Conservation (phyloP, 2,797 vertebrate genomes). For the Phoeniculus purpureus region DNA sequence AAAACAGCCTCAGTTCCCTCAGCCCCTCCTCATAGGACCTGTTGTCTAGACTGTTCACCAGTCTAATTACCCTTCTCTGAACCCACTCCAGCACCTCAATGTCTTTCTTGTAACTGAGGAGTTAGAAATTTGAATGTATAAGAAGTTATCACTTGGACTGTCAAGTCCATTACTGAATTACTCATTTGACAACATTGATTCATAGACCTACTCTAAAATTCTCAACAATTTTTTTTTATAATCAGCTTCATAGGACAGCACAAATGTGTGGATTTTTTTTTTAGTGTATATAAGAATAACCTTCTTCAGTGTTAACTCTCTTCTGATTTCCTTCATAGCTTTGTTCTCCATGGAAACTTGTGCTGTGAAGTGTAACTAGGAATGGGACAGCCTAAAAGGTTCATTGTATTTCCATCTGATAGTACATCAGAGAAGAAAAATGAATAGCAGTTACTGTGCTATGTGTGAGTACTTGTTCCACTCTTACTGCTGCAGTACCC, state of each 20-base stretch:
- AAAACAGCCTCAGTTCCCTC: no score
- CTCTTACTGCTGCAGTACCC: neutral
- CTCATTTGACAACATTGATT: neutral
- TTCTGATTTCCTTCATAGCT: neutral
- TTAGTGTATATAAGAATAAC: neutral
- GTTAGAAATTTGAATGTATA: neutral
- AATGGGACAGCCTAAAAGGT: neutral
- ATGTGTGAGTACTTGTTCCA: neutral
- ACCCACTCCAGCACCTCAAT: no score
- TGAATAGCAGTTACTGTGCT: neutral
- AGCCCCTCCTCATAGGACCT: no score
- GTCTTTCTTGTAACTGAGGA: neutral
- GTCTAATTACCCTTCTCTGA: no score
- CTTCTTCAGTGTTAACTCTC: neutral
- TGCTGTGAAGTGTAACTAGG: neutral
- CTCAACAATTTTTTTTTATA: neutral
- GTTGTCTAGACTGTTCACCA: no score
- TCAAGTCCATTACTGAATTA: neutral
- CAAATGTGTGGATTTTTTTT: neutral
- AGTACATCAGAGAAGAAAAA: neutral
- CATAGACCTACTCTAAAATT: neutral
- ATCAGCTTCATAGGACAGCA: neutral
- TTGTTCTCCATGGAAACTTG: neutral
- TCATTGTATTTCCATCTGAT: neutral
- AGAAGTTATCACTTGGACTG: neutral